These are phyloP conservation scores for Lasioglossum figueresi DNA, from an alignment of 2,888 invertebrate species.

Conservation along the genomic window DNA sequence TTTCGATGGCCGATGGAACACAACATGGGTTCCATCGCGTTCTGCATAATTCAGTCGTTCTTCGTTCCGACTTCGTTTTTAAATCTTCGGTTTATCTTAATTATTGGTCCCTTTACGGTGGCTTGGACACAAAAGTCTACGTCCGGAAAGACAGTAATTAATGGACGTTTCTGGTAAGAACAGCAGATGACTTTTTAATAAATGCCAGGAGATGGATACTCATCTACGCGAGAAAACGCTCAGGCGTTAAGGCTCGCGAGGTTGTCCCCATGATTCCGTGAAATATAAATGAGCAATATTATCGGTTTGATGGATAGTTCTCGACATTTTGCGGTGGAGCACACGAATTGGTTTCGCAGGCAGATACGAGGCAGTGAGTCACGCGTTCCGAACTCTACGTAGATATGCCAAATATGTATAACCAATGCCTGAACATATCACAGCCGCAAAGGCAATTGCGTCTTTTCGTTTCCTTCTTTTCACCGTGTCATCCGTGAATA, in stretches of 20 bases:
- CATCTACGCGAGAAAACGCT: neutral
- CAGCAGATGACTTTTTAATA: neutral
- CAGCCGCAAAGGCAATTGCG: slow-evolving; percentile 27
- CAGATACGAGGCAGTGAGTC: slow-evolving; percentile 54
- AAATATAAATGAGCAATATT: slow-evolving; percentile 11
- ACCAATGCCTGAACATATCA: slow-evolving; percentile 48
- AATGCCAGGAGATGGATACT: neutral
- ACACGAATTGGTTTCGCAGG: slow-evolving; percentile 11
- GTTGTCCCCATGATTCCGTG: neutral
- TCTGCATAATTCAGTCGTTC: neutral
- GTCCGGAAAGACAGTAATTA: too few relatives aligned
- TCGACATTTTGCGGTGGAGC: neutral
- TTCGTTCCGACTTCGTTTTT: neutral
- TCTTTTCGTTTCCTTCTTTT: slow-evolving; percentile 18
- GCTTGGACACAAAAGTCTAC: too few relatives aligned
- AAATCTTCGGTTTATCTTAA: too few relatives aligned
- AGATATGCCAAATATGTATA: slow-evolving; percentile 50
- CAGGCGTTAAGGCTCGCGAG: neutral
- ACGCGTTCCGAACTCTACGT: slow-evolving; percentile 33
- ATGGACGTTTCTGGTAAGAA: neutral
- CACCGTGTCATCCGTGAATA: neutral
- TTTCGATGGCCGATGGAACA: neutral
- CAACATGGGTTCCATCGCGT: neutral
- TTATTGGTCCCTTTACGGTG: too few relatives aligned
- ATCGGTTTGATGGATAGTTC: slow-evolving; percentile 2